Evolutionary conservation across 2,797 vertebrate species (phyloP).

Genomic region (Siniperca scherzeri): DNA sequence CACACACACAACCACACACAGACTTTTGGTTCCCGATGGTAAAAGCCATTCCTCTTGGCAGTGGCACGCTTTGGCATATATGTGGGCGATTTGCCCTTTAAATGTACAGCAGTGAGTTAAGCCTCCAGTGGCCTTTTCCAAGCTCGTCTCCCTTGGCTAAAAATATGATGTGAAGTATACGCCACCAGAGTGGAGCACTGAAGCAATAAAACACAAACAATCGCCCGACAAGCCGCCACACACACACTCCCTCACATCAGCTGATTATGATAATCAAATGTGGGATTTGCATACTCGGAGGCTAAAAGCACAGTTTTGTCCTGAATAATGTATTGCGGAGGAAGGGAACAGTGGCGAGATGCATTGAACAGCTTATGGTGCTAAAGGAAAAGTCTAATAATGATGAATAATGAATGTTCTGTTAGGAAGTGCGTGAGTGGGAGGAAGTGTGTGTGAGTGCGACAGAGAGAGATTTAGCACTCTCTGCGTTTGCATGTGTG

Average conservation of each 20-base stretch:
- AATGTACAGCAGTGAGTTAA: slow-evolving; percentile 77
- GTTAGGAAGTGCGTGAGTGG: slow-evolving; percentile 60
- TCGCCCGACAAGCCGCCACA: slow-evolving; percentile 49
- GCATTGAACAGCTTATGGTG: slow-evolving; percentile 75
- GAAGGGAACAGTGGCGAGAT: slow-evolving; percentile 73
- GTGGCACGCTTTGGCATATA: slow-evolving; percentile 71
- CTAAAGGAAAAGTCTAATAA: slow-evolving; percentile 82
- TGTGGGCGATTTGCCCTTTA: slow-evolving; percentile 84
- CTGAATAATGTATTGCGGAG: slow-evolving; percentile 84
- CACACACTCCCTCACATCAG: slow-evolving; percentile 67
- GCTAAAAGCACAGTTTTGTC: slow-evolving; percentile 81
- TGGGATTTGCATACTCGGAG: slow-evolving; percentile 83
- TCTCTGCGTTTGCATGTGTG: slow-evolving; percentile 3
- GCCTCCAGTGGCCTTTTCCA: slow-evolving; percentile 80
- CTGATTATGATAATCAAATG: slow-evolving; percentile 84
- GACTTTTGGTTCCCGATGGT: slow-evolving; percentile 38
- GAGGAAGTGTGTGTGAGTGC: slow-evolving; percentile 45
- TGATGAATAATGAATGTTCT: slow-evolving; percentile 82
- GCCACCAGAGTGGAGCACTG: slow-evolving; percentile 58
- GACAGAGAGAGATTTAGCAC: slow-evolving; percentile 36
- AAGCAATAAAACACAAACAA: slow-evolving; percentile 75
- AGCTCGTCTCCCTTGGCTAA: slow-evolving; percentile 70
- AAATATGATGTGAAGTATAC: slow-evolving; percentile 75
- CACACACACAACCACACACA: slow-evolving; percentile 10
- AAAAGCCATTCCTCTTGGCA: slow-evolving; percentile 69